Percentiles rank a stretch among this genome's conserved stretches.
These are phyloP conservation scores for Neodiprion pinetum DNA, from an alignment of 1,140 invertebrate species.

Conservation along the genomic window DNA sequence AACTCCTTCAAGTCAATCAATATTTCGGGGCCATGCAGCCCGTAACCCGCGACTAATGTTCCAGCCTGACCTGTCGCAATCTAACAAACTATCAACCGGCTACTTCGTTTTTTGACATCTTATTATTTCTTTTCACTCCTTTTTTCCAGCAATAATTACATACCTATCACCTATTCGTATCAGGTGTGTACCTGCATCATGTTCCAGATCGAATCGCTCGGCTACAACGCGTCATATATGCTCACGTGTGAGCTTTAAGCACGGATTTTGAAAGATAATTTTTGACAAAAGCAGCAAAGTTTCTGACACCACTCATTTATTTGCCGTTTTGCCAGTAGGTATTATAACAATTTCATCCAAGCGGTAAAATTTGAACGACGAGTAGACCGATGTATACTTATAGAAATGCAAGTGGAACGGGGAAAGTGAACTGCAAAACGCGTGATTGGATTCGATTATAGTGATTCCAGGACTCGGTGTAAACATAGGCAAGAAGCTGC, in stretches of 20 bases:
- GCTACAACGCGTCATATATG: not conserved
- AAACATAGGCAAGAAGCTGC: not conserved
- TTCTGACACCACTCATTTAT: too few relatives aligned
- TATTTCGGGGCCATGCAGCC: not conserved
- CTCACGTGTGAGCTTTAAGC: too few relatives aligned
- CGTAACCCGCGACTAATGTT: not conserved
- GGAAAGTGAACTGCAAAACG: not conserved
- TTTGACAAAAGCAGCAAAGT: too few relatives aligned
- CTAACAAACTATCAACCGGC: not conserved
- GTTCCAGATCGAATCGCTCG: not conserved
- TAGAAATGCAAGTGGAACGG: not conserved
- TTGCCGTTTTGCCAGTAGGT: too few relatives aligned
- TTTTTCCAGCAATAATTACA: too few relatives aligned
- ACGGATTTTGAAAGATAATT: too few relatives aligned
- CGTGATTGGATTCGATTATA: not conserved
- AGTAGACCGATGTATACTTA: too few relatives aligned
- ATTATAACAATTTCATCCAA: too few relatives aligned
- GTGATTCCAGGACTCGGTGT: not conserved
- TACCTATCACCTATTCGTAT: not conserved
- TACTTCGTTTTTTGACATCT: not conserved
- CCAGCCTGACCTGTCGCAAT: not conserved
- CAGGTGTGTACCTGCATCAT: not conserved
- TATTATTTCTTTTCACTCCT: not conserved
- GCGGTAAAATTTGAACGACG: too few relatives aligned
- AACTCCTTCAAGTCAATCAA: not conserved